Base-by-base conservation (phyloP, 2,113 vertebrate species). In the Trogon melanurus region DNA sequence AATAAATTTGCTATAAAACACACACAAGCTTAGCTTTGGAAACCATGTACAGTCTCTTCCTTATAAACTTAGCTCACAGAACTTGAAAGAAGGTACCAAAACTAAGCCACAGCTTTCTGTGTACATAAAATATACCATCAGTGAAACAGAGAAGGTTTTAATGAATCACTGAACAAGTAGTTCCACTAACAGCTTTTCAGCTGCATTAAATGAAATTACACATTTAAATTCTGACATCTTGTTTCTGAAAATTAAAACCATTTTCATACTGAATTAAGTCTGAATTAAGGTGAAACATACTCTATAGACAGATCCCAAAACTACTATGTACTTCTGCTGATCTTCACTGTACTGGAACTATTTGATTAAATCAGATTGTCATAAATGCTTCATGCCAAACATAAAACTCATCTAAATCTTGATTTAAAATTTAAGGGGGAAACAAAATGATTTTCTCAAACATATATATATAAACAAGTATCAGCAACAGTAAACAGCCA, bases 161-260 rank as follows among this genome's bases (percentile, higher is more conserved):
- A 34, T 54, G 32, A 85, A 78, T 69, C 62, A 79, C 62, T 75
- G 62, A 95, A 90, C 70, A 90, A 82, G 47, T 72, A 89, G 73
- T 94, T 97, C 79, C 89, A 96, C 34, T 34, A 89, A 73, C 69
- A 85, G 95, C 32, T 95, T 94, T 97, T 85, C 57, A 95, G 70
- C 32, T 91, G 58, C 11, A 32, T 54, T 84, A 97, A 91, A 88
- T 48, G 18, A 93, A 94, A 85, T 6, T 4, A 20, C 29, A 38
- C 20, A 41, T 61, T 94, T 82, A 91, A 75, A 93, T 96, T 65
- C 30, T 45, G 66, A 58, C 21, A 80, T 61, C 2, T 70, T 62
- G 19, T 74, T 90, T 73, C 79, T 69, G 69, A 69, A 96, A 96
- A 93, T 75, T 65, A 94, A 95, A 90, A 93, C 71, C 44, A 70